Evolutionary conservation across 2,113 vertebrate genomes (phyloP).

Genomic region (Takifugu bimaculatus): DNA sequence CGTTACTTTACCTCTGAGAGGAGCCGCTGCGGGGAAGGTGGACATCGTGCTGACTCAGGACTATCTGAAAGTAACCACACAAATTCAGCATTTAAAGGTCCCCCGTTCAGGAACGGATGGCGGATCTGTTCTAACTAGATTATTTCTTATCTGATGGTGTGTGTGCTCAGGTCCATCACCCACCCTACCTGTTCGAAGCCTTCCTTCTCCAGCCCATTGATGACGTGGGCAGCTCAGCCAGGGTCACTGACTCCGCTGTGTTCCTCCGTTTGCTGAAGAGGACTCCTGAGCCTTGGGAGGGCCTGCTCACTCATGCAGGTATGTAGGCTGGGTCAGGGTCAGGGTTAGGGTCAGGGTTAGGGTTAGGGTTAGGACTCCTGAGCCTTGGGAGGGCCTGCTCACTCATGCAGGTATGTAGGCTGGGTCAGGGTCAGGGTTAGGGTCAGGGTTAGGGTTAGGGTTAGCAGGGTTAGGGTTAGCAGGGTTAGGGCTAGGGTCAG

Average conservation of each 20-base stretch:
- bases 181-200: conserved; percentile 88
- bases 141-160: background rate
- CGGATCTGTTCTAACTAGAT: background rate
- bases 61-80: conserved; percentile 83
- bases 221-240: conserved; percentile 81
- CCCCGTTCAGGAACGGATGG: background rate
- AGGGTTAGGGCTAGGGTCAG: too few species aligned
- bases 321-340: too few species aligned
- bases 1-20: conserved; percentile 80
- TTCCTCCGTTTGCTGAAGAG: conserved; percentile 84
- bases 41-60: conserved; percentile 81
- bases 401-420: too few species aligned
- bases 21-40: conserved; percentile 56
- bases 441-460: too few species aligned
- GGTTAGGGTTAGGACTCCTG: too few species aligned
- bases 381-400: too few species aligned
- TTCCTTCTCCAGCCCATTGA: conserved; percentile 82
- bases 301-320: too few species aligned
- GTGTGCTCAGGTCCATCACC: conserved; percentile 79
- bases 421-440: too few species aligned
- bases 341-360: too few species aligned
- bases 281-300: conserved; percentile 76
- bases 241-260: conserved; percentile 79
- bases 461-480: too few species aligned
- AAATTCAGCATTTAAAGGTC: too few species aligned